A percentile compares a stretch with the other conserved stretches of the same genome.
Evolutionary conservation across 2,113 vertebrate species (phyloP).

Genomic region (Crotalus helleri): DNA sequence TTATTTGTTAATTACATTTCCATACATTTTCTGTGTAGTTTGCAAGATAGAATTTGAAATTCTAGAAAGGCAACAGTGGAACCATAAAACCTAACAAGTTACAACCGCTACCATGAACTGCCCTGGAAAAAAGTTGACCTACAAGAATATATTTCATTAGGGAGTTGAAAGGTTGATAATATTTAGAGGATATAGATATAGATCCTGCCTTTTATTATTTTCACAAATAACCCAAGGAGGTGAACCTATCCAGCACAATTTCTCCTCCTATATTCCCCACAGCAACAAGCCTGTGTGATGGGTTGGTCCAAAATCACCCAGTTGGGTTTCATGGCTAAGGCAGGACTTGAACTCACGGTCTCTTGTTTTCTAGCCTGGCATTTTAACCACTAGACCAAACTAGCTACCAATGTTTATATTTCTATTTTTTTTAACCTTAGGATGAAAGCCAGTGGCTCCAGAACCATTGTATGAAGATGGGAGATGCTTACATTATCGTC

Average conservation of each 20-base stretch:
- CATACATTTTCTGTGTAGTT: neutral
- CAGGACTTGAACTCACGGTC: too few relatives aligned
- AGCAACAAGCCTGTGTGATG: too few relatives aligned
- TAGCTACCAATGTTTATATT: neutral
- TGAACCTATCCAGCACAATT: too few relatives aligned
- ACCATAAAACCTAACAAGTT: neutral
- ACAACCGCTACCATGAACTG: too few relatives aligned
- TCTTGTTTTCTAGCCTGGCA: too few relatives aligned
- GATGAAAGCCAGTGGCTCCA: constrained; percentile 91
- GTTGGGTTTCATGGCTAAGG: too few relatives aligned
- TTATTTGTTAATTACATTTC: neutral
- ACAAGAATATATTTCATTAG: neutral
- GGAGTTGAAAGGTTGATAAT: neutral
- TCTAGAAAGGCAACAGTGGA: neutral
- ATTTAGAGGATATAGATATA: too few relatives aligned
- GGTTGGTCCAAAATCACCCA: too few relatives aligned
- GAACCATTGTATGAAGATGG: constrained; percentile 96
- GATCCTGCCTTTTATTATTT: too few relatives aligned
- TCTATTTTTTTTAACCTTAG: constrained; percentile 61
- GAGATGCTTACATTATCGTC: constrained; percentile 96
- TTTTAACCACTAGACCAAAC: too few relatives aligned
- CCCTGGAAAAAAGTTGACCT: neutral
- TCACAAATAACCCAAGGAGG: too few relatives aligned
- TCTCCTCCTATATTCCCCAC: too few relatives aligned
- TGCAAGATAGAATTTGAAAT: neutral